Percentiles rank a stretch among this genome's conserved stretches.
Evolutionary conservation across 1,140 invertebrate genomes (phyloP).

Genomic region (Bombus superbus): DNA sequence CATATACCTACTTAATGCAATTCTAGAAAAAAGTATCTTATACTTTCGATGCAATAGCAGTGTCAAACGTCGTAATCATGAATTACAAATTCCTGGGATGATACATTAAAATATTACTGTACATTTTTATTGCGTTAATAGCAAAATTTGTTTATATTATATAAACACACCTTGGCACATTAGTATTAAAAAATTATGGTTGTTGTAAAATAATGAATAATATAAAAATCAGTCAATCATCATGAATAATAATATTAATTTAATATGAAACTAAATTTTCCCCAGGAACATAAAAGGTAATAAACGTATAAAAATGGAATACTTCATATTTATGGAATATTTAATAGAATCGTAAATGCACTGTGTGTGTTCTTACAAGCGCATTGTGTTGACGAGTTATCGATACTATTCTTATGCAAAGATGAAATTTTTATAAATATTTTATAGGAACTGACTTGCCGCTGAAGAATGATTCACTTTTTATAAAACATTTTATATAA

Average conservation of each 20-base stretch:
- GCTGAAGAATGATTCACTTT: conserved; percentile 61
- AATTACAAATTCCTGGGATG: conserved; percentile 51
- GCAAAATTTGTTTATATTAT: conserved; percentile 30
- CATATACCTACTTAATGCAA: conserved; percentile 21
- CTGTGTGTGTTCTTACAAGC: conserved; percentile 11
- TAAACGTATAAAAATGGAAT: conserved; percentile 54
- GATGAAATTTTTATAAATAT: conserved; percentile 65
- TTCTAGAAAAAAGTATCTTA: conserved; percentile 35
- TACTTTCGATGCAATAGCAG: conserved; percentile 36
- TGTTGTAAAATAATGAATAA: conserved; percentile 34
- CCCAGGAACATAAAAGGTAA: conserved; percentile 47
- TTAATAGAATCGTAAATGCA: conserved; percentile 53
- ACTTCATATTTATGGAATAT: conserved; percentile 57
- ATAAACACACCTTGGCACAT: conserved; percentile 65
- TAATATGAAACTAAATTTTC: conserved; percentile 16
- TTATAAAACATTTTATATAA: conserved; percentile 74
- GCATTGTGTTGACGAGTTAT: conserved; percentile 35
- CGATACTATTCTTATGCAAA: conserved; percentile 56
- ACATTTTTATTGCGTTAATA: conserved; percentile 17
- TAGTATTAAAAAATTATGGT: conserved; percentile 47
- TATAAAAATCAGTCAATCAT: neutral
- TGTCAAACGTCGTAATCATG: conserved; percentile 41
- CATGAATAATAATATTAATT: conserved; percentile 12
- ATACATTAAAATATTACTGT: conserved; percentile 9
- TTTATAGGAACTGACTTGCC: conserved; percentile 73